These are phyloP conservation scores for Pterocles gutturalis DNA, from an alignment of 2,113 vertebrate genomes.

Conservation along the genomic window DNA sequence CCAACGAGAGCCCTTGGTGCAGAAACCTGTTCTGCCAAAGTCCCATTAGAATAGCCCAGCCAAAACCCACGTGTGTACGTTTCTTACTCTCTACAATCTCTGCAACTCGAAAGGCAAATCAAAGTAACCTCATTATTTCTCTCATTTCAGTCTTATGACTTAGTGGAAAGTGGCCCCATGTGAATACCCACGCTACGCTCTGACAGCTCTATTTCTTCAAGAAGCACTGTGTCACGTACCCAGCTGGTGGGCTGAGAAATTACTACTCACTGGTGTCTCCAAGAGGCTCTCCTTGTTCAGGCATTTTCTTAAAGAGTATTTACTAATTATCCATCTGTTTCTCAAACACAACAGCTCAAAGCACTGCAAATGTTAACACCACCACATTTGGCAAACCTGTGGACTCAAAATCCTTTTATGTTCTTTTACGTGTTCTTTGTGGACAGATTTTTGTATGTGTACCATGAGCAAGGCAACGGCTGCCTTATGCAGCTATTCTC, in stretches of 20 bases:
- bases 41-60: neutral
- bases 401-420: neutral
- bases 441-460: neutral
- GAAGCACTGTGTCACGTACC: neutral
- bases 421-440: neutral
- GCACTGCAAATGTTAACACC: neutral
- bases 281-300: neutral
- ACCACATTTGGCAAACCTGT: neutral
- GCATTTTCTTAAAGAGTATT: neutral
- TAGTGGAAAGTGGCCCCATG: neutral
- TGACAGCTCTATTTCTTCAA: neutral
- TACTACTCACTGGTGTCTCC: neutral
- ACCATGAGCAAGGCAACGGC: neutral
- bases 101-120: neutral
- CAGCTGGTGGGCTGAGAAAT: neutral
- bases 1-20: neutral
- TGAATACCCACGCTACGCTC: neutral
- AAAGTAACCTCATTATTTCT: slow-evolving; percentile 3
- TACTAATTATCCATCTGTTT: neutral
- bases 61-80: neutral
- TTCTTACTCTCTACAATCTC: neutral
- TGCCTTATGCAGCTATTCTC: neutral
- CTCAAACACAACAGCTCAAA: neutral
- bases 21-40: neutral
- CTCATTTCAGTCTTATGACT: neutral